These are phyloP conservation scores for Augiades crinisus DNA, from an alignment of 2,888 invertebrate genomes.

Conservation along the genomic window DNA sequence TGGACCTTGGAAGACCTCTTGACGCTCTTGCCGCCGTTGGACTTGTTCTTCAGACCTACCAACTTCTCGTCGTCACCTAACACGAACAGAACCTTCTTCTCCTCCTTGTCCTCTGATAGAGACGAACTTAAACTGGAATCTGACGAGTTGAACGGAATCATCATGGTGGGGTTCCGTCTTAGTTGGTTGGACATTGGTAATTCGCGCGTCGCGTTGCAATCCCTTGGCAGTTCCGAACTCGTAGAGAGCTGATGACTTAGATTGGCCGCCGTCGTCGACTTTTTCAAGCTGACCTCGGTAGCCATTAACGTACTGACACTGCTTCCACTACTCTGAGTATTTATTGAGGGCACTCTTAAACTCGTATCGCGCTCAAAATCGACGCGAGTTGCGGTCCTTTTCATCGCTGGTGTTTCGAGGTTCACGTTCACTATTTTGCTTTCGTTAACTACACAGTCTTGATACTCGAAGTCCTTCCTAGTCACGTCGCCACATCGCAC, in stretches of 20 bases:
- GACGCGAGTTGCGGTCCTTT: constrained; percentile 38
- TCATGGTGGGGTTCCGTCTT: constrained; percentile 56
- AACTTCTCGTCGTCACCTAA: constrained; percentile 86
- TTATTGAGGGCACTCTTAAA: constrained; percentile 47
- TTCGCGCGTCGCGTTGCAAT: constrained; percentile 42
- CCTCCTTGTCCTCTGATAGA: constrained; percentile 52
- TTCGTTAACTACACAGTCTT: constrained; percentile 57
- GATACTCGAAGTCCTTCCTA: constrained; percentile 65
- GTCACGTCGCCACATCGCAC: constrained; percentile 89
- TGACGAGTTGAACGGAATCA: constrained; percentile 57
- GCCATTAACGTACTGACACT: constrained; percentile 57
- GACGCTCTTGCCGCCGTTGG: constrained; percentile 61
- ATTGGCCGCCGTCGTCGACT: constrained; percentile 59
- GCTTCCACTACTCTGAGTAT: constrained; percentile 57
- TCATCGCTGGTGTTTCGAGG: constrained; percentile 34
- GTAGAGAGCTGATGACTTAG: constrained; percentile 66
- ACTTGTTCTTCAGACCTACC: constrained; percentile 83
- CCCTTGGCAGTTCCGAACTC: constrained; percentile 43
- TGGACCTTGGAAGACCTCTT: constrained; percentile 64
- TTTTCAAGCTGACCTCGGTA: constrained; percentile 56
- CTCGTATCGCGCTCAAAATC: constrained; percentile 33
- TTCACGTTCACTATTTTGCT: constrained; percentile 50
- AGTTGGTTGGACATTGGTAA: constrained; percentile 45
- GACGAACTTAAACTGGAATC: constrained; percentile 64
- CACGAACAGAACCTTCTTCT: constrained; percentile 84